Conservation (phyloP, 2,113 vertebrate species). For the Trichomycterus rosablanca region DNA sequence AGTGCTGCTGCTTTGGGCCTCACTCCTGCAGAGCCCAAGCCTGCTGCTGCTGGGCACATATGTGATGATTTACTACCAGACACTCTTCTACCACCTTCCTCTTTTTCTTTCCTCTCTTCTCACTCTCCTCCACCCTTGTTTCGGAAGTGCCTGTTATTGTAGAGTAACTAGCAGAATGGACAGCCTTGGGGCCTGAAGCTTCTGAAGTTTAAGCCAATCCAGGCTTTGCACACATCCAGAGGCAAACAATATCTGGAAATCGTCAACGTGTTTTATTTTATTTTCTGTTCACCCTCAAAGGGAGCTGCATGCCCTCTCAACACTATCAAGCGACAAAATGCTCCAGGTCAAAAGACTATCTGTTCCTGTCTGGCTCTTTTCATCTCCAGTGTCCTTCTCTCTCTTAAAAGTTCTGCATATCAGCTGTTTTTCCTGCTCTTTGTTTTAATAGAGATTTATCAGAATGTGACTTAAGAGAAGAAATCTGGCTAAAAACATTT, state of each 20-base stretch:
- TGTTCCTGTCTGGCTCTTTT: constrained; percentile 33
- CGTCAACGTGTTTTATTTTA: constrained; percentile 42
- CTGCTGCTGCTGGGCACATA: constrained; percentile 54
- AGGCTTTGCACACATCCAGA: constrained; percentile 40
- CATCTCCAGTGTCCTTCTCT: constrained; percentile 17
- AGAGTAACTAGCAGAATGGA: constrained; percentile 39
- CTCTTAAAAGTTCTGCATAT: neutral
- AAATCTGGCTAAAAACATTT: no score
- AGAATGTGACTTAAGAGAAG: no score
- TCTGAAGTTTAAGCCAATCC: constrained; percentile 48
- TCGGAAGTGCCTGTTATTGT: constrained; percentile 45
- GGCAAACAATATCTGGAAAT: constrained; percentile 56
- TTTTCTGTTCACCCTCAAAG: constrained; percentile 46
- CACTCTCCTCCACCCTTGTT: constrained; percentile 29
- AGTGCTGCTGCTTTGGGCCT: constrained; percentile 51
- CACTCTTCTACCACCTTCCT: constrained; percentile 41
- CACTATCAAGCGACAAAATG: constrained; percentile 45
- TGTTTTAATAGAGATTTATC: constrained; percentile 8
- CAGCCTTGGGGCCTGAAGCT: constrained; percentile 48
- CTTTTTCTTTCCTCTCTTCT: constrained; percentile 24
- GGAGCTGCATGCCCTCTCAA: constrained; percentile 25
- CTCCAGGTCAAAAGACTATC: constrained; percentile 44
- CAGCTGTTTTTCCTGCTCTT: neutral
- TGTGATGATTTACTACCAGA: constrained; percentile 55
- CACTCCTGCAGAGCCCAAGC: constrained; percentile 53